Percentiles rank a stretch among this genome's conserved stretches.
Conservation (phyloP, 2,113 vertebrate genomes). For the Suncus etruscus region DNA sequence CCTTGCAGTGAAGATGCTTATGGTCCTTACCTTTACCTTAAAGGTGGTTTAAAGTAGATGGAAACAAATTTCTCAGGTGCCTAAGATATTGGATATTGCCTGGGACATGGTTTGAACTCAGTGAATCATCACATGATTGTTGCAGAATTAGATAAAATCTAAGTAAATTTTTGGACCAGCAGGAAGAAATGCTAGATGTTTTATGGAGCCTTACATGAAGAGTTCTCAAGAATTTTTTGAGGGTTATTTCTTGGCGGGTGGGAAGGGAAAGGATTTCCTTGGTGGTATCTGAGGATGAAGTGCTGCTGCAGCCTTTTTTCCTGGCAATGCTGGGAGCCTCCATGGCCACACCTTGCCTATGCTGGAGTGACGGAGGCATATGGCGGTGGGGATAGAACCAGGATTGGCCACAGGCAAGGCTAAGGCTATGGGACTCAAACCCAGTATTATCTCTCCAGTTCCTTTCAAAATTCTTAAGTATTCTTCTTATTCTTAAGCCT, state of each 20-base stretch:
- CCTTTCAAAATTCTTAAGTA: slow-evolving; percentile 40
- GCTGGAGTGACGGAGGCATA: too few relatives aligned
- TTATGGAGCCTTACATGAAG: slow-evolving; percentile 11
- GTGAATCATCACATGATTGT: background rate
- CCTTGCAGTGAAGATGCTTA: background rate
- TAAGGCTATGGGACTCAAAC: too few relatives aligned
- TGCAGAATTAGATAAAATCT: slow-evolving; percentile 7
- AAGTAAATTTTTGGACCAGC: slow-evolving; percentile 1
- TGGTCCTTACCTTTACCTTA: background rate
- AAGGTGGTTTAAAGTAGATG: slow-evolving; percentile 25
- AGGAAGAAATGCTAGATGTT: background rate
- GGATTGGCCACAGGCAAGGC: too few relatives aligned
- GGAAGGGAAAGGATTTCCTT: too few relatives aligned
- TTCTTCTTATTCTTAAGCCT: slow-evolving; percentile 43
- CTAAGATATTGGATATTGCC: background rate
- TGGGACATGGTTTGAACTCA: background rate
- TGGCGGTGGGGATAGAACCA: too few relatives aligned
- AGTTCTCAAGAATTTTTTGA: background rate
- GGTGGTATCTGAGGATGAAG: too few relatives aligned
- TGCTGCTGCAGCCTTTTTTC: too few relatives aligned
- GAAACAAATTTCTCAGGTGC: slow-evolving; percentile 12
- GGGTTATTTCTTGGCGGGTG: too few relatives aligned
- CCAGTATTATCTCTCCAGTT: too few relatives aligned
- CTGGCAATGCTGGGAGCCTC: too few relatives aligned
- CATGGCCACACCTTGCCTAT: too few relatives aligned